phyloP scores from a whole-genome alignment of 2,888 invertebrate genomes.

The Periphyllus acericola region DNA sequence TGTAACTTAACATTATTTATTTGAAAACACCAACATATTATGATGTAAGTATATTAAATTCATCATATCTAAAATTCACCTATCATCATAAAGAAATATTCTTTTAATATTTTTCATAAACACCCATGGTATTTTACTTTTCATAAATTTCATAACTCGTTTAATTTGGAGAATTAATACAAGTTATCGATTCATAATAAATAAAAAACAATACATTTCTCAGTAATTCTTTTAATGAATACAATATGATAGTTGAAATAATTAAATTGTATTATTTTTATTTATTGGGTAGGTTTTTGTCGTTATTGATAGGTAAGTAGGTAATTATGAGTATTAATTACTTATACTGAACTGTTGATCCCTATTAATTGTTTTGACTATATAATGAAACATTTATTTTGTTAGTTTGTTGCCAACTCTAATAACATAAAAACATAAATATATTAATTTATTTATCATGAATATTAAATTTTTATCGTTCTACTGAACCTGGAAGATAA shows the following conservation, averaged over 20 bases:
- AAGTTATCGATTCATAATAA: not conserved
- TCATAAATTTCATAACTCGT: too few relatives aligned
- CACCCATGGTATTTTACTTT: too few relatives aligned
- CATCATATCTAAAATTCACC: not conserved
- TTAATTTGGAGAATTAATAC: not conserved
- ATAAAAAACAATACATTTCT: not conserved
- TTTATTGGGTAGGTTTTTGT: not conserved
- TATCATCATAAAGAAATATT: too few relatives aligned
- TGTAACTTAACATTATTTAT: conserved; percentile 47
- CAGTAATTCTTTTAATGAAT: not conserved
- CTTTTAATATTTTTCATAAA: too few relatives aligned
- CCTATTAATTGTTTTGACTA: not conserved
- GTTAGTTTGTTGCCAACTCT: not conserved
- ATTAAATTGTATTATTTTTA: not conserved
- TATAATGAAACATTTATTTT: not conserved
- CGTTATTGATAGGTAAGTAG: not conserved
- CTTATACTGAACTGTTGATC: not conserved
- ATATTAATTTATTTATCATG: not conserved
- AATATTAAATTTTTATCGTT: not conserved
- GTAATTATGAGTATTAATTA: not conserved
- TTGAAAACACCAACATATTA: conserved; percentile 44
- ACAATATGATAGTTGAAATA: not conserved
- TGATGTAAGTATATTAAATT: conserved; percentile 55
- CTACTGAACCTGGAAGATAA: not conserved
- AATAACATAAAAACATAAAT: not conserved